Conservation (phyloP, 2,888 invertebrate genomes). For the Lacanobia wlatinum region DNA sequence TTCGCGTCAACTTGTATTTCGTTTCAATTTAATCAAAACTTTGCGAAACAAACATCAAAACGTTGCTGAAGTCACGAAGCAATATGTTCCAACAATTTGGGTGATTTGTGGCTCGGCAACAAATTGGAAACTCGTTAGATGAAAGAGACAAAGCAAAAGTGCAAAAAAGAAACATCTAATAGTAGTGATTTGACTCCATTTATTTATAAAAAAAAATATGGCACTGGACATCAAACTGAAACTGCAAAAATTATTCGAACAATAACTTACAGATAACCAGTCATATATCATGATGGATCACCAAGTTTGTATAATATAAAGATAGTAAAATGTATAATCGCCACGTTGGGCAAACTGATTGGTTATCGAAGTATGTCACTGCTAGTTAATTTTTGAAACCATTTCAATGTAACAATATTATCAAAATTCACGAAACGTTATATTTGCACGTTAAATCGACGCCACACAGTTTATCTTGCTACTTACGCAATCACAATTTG, state of each 20-base stretch:
- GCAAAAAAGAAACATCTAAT: too few species aligned
- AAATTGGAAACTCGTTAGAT: neutral
- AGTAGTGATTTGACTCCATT: too few species aligned
- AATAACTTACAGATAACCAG: neutral
- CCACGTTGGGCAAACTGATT: neutral
- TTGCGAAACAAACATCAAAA: constrained; percentile 33
- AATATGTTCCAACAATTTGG: constrained; percentile 15
- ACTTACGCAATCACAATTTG: neutral
- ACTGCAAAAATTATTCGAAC: neutral
- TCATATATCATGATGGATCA: neutral
- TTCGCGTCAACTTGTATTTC: constrained; percentile 27
- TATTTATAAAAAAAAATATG: too few species aligned
- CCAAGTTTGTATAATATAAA: too few species aligned
- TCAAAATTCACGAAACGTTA: neutral
- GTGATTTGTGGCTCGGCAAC: constrained; percentile 3
- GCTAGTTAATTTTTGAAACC: neutral
- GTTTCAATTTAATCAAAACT: constrained; percentile 60
- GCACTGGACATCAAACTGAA: too few species aligned
- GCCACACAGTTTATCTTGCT: neutral
- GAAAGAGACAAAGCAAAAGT: too few species aligned
- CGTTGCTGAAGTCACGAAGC: constrained; percentile 1
- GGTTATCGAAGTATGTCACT: constrained; percentile 5
- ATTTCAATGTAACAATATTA: neutral
- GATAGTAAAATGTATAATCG: too few species aligned
- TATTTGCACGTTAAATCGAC: neutral